Percentiles rank a stretch among this genome's conserved stretches.
phyloP scores from a whole-genome alignment of 2,888 invertebrate genomes.

The Epicampocera succincta region DNA sequence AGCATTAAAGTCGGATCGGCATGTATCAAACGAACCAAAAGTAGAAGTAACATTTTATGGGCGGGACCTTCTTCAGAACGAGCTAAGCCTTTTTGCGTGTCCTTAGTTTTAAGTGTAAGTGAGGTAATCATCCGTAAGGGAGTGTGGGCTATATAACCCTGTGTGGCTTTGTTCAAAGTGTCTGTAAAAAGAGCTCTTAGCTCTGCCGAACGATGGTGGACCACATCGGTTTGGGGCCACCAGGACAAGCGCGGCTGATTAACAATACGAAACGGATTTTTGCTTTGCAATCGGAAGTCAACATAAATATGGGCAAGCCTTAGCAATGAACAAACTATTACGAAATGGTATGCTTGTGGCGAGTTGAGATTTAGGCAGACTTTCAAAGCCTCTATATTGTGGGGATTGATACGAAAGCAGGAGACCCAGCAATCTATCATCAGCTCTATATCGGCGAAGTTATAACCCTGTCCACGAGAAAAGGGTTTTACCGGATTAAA shows the following conservation, averaged over 20 bases:
- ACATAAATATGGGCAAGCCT: conserved; percentile 82
- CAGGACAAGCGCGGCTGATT: conserved; percentile 94
- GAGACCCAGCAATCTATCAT: conserved; percentile 99
- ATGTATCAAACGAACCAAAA: conserved; percentile 96
- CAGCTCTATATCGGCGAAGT: conserved; percentile 94
- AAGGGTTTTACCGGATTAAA: conserved; percentile 96
- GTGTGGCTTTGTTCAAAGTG: conserved; percentile 95
- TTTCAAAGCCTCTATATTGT: conserved; percentile 97
- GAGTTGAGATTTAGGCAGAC: conserved; percentile 94
- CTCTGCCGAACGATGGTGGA: conserved; percentile 96
- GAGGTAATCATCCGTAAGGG: conserved; percentile 94
- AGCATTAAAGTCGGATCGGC: conserved; percentile 98
- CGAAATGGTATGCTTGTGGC: conserved; percentile 94
- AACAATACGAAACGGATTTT: conserved; percentile 87
- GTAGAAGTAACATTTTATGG: conserved; percentile 92
- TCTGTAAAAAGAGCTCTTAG: conserved; percentile 97
- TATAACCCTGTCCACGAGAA: conserved; percentile 90
- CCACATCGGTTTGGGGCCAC: conserved; percentile 98
- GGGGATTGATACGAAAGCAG: conserved; percentile 97
- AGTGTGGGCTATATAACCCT: conserved; percentile 93
- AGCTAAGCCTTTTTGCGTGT: conserved; percentile 92
- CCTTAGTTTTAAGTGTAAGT: conserved; percentile 94
- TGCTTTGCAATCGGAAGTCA: conserved; percentile 80
- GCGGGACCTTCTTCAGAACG: conserved; percentile 93
- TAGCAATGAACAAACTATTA: conserved; percentile 94